phyloP scores from a whole-genome alignment of 2,113 vertebrate species.

The Ammodytes dubius region DNA sequence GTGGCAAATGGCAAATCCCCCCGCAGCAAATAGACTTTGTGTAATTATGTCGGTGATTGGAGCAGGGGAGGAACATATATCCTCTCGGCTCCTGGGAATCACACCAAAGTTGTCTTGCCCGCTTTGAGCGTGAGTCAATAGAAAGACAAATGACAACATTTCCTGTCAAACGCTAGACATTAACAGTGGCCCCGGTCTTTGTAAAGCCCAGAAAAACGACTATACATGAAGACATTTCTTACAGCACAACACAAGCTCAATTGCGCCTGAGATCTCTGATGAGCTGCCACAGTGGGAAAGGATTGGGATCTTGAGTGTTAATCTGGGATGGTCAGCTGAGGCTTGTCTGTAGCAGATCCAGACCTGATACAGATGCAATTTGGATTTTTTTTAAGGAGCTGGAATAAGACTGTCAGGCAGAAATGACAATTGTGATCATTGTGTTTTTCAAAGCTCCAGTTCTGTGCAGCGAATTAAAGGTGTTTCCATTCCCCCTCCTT shows the following conservation, averaged over 20 bases:
- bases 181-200: background rate
- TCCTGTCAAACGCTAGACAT: background rate
- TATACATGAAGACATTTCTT: conserved; percentile 1
- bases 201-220: background rate
- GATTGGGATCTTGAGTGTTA: conserved; percentile 4
- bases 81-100: conserved; percentile 38
- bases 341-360: conserved; percentile 11
- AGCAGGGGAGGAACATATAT: conserved; percentile 57
- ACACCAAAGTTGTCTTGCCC: conserved; percentile 36
- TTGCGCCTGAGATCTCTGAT: conserved; percentile 1
- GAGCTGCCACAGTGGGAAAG: background rate
- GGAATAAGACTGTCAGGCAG: conserved; percentile 87
- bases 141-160: conserved; percentile 47
- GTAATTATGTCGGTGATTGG: conserved; percentile 68
- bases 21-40: conserved; percentile 44
- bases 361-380: conserved; percentile 71
- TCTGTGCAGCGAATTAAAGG: conserved; percentile 35
- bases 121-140: conserved; percentile 28
- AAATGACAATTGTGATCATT: conserved; percentile 76
- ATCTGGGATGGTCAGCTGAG: conserved; percentile 13
- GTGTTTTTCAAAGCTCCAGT: conserved; percentile 81
- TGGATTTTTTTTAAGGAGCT: conserved; percentile 85
- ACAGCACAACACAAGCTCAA: background rate
- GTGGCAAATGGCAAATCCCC: conserved; percentile 8
- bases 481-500: conserved; percentile 78